A percentile compares a stretch with the other conserved stretches of the same genome.
Conservation (phyloP, 2,797 vertebrate species). For the Xiphophorus birchmanni region DNA sequence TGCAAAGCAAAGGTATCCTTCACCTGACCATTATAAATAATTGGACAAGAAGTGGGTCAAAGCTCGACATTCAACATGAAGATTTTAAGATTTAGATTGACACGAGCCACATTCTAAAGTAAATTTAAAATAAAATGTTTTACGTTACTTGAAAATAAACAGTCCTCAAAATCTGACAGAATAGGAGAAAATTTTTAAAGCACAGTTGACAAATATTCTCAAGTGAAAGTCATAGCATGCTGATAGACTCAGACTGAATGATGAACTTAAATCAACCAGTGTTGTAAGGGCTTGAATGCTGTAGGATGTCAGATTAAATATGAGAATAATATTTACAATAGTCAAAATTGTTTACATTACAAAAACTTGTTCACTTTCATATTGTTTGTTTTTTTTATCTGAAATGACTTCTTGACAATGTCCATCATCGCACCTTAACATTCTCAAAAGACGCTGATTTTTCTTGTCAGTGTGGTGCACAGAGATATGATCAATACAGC, state of each 20-base stretch:
- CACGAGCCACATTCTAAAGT: background rate
- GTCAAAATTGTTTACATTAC: background rate
- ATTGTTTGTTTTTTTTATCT: constrained; percentile 7
- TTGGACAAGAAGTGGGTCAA: background rate
- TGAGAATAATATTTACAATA: background rate
- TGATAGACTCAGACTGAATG: background rate
- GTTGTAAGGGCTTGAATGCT: background rate
- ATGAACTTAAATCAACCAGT: background rate
- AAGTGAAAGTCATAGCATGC: background rate
- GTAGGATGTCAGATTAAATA: background rate
- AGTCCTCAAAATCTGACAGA: background rate
- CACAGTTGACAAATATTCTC: background rate
- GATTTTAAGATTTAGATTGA: too few species aligned
- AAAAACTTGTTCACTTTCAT: background rate
- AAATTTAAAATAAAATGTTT: background rate
- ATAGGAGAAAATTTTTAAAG: background rate
- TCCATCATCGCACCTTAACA: constrained; percentile 46
- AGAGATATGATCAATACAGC: constrained; percentile 68
- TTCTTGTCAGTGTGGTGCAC: constrained; percentile 60
- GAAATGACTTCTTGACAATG: constrained; percentile 54
- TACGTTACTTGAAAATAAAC: background rate
- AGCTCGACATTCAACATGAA: background rate
- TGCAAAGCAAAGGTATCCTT: background rate
- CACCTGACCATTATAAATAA: background rate
- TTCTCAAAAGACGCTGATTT: constrained; percentile 51